Evolutionary conservation across 2,888 invertebrate species (phyloP), one percentile per base, ranked within the genome.

Genomic region (Nymphalis urticae): DNA sequence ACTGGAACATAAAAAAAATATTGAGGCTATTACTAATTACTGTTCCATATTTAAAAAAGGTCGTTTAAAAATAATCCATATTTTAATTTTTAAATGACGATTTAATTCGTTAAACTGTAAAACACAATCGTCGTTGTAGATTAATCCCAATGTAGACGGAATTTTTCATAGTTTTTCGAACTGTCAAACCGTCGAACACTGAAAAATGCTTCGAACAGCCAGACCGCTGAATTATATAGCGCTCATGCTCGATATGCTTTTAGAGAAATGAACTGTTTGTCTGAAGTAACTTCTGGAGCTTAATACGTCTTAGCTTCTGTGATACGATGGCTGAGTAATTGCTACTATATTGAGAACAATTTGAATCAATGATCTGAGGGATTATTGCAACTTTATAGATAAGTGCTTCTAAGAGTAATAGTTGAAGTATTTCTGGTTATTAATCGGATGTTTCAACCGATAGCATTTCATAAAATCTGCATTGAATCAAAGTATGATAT

Each of bases 211-310:
- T 72, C 75, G 73, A 72, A 72, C 74, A 71, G 63, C 56, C 64
- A 71, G 66, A 68, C 75, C 71, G 60, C 76, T 89, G 88, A 86
- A 89, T 89, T 89, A 87, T 88, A 73, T 54, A 73, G 64, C 24
- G 53, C 62, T 66, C 62, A 56, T 62, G 70, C 78, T 81, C 80
- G 86, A 85, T 80, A 82, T 82, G 90, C 89, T 90, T 80, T 90
- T 81, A 85, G 80, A 84, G 80, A 85, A 88, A 89, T 88, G 88
- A 89, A 85, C 88, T 73, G 81, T 70, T 62, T 68, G 76, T 77
- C 75, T 77, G 79, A 76, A 73, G 73, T 70, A 73, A 61, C 76
- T 78, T 80, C 79, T 79, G 80, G 78, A 77, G 78, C 77, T 73
- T 78, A 79, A 81, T 77, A 80, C 75, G 75, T 77, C 77, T 76